phyloP scores from a whole-genome alignment of 2,797 vertebrate species.

The Acropternis orthonyx region DNA sequence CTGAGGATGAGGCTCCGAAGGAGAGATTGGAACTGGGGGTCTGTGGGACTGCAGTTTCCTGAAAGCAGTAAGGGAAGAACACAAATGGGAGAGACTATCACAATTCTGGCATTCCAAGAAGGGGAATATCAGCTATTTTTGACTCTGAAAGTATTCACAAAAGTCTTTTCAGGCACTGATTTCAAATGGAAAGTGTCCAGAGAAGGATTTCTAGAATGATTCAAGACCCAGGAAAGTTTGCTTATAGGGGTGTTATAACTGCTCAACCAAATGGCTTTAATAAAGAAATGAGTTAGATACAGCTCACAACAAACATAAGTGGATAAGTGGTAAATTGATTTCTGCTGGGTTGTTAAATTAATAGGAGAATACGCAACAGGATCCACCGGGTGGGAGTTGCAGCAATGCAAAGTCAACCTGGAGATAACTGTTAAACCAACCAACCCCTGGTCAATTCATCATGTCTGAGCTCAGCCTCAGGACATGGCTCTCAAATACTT shows the following conservation, averaged over 20 bases:
- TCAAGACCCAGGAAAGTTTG: background rate
- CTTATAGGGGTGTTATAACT: background rate
- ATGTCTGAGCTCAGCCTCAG: background rate
- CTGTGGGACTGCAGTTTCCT: background rate
- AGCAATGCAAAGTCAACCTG: background rate
- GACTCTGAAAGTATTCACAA: background rate
- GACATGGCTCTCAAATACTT: background rate
- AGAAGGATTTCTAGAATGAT: background rate
- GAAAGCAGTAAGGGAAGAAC: background rate
- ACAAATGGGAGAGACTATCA: background rate
- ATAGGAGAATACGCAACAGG: background rate
- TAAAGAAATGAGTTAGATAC: background rate
- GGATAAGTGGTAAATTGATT: background rate
- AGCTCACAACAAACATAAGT: background rate
- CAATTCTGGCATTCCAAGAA: background rate
- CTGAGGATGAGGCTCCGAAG: background rate
- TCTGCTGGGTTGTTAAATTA: fast-evolving
- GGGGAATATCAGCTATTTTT: background rate
- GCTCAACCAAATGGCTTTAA: background rate
- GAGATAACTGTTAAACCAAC: background rate
- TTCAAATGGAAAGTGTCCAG: background rate
- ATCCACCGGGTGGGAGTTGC: background rate
- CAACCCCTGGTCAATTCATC: background rate
- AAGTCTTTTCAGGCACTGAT: background rate
- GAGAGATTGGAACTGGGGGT: background rate